A percentile compares a stretch with the other conserved stretches of the same genome.
Evolutionary conservation across 1,140 invertebrate species (phyloP).

Genomic region (Hypsibius dujardini): DNA sequence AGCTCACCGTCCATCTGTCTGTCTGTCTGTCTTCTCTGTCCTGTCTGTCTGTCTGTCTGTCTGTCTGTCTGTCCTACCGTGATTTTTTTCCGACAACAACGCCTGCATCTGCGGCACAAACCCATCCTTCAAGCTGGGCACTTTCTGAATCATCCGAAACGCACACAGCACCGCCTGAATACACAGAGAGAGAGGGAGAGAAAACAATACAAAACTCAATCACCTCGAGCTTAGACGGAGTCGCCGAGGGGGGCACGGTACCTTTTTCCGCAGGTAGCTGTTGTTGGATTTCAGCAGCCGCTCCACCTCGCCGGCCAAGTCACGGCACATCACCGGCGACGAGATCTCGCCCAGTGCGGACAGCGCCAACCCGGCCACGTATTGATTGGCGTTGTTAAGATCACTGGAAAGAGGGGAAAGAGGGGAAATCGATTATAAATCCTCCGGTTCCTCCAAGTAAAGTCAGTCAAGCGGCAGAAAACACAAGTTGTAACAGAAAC

Average conservation of each 20-base stretch:
- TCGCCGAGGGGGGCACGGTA: constrained; percentile 7
- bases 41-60: too few relatives aligned
- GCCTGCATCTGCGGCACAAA: constrained; percentile 88
- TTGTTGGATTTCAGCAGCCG: constrained; percentile 1
- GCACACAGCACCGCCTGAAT: constrained; percentile 75
- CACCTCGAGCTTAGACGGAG: neutral
- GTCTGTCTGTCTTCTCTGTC: too few relatives aligned
- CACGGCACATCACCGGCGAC: constrained; percentile 88
- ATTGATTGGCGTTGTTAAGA: constrained; percentile 47
- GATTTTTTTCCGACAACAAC: constrained; percentile 94
- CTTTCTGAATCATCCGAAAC: constrained; percentile 83
- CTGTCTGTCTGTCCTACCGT: constrained; percentile 44
- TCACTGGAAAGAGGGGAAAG: constrained; percentile 39
- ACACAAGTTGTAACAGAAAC: constrained; percentile 6
- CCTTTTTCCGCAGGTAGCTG: constrained; percentile 59
- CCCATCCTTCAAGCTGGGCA: constrained; percentile 99
- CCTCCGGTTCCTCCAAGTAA: neutral
- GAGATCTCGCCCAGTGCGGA: constrained; percentile 95
- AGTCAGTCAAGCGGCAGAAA: too few relatives aligned
- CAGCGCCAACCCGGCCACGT: constrained; percentile 86
- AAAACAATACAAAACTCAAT: too few relatives aligned
- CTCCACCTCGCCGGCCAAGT: neutral
- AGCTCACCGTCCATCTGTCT: too few relatives aligned
- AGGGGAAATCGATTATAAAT: constrained; percentile 17
- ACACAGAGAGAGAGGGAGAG: neutral